Base-by-base conservation (phyloP, 1,140 invertebrate genomes). In the Tetramorium simillimum region DNA sequence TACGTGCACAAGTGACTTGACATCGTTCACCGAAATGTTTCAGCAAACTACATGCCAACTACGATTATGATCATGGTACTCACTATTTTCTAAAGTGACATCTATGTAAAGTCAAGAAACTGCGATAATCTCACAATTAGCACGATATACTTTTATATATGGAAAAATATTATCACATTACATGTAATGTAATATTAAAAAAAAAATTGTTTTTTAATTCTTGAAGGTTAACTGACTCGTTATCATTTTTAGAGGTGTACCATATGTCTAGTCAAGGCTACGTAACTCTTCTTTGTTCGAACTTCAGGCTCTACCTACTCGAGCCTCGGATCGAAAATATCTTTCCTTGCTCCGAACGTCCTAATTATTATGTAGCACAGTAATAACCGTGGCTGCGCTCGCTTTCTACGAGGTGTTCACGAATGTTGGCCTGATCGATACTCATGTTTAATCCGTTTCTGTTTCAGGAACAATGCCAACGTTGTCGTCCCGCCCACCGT, bases 401-500 rank as follows among this genome's bases (percentile, higher is more conserved):
- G 46, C 33, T 67, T 69, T 84, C 69, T 33, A 73, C 51, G 21
- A 82, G 40, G 37, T 49, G 21, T 37, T 63, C 18, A 28, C 58
- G 77, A 86, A 70, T 78, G 65, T 56, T 14, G 51, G 9, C 62
- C 18, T 16, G 69, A 86, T 87, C 65, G 58, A 78, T 82, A 69
- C 43, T 88, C 62, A 88, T 46, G 72, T 76, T 76, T 76, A 14
- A 62, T 63, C 60, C 78, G 67, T 89, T 87, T 81, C 70, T 84
- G 75, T 95, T 93, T 67, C 92, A 95, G 94, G 86, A 94, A 93
- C 86, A 94, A 94, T 87, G 90, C 90, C n/a, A 92, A 94, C 85
- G 91, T 92, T 28, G 92, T 91, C 86, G 88, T 70, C 37, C 90
- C 92, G 62, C 90, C 92, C 70, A 85, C 86, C 40, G 87, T 91